Conservation (phyloP, 2,113 vertebrate species). For the Recurvirostra avosetta region DNA sequence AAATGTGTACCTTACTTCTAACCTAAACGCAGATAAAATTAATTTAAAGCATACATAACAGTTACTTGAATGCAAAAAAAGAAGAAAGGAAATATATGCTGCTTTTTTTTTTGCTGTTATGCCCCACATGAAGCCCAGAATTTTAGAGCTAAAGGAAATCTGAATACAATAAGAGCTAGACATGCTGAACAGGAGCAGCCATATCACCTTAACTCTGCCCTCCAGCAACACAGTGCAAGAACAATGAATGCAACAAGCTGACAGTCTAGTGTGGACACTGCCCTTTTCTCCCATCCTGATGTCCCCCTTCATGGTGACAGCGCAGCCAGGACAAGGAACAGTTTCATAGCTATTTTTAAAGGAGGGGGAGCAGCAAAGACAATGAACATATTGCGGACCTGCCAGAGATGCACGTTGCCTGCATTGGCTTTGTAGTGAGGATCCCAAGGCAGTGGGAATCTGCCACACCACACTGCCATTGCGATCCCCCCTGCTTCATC, state of each 20-base stretch:
- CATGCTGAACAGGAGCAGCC: background rate
- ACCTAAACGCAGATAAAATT: background rate
- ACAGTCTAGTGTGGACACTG: background rate
- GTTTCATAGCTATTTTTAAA: background rate
- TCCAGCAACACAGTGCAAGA: background rate
- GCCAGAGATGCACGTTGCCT: background rate
- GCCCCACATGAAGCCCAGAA: background rate
- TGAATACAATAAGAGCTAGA: background rate
- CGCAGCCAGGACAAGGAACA: background rate
- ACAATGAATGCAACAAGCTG: background rate
- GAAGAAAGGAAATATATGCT: background rate
- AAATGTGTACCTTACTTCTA: background rate
- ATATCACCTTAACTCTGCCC: background rate
- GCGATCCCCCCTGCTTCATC: background rate
- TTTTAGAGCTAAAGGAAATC: background rate
- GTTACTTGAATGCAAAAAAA: background rate
- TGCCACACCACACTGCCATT: background rate
- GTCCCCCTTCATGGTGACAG: background rate
- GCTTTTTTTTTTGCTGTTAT: background rate
- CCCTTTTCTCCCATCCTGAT: background rate
- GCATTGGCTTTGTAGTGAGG: background rate
- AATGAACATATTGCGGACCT: rapidly evolving
- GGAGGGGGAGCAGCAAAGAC: background rate
- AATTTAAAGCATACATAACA: background rate
- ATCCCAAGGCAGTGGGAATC: background rate